Base-by-base conservation (phyloP, 2,797 vertebrate species). In the Sebastolobus altivelis region DNA sequence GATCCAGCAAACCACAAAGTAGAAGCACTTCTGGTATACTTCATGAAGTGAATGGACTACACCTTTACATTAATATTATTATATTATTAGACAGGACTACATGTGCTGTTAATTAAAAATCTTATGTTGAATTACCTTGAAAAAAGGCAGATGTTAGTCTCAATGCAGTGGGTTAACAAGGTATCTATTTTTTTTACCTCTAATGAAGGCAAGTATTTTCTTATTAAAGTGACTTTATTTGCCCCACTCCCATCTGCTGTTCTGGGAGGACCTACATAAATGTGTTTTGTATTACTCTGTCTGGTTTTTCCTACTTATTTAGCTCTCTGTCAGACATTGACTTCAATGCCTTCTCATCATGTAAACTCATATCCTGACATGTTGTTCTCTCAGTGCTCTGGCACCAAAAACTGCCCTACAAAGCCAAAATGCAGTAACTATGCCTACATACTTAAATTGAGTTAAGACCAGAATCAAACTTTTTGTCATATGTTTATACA, bases 1-100 rank as follows among this genome's bases (percentile, higher is more conserved):
- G 43, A 74, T 80, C 61, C 79, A 76, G n/a, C 71, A 85, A 84
- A 93, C 88, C 88, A 86, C 91, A 89, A 88, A 89, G 77, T 84
- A 85, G 80, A 83, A 61, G 67, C 72, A 56, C 66, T 77, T 83
- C 88, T 88, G 72, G 67, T 85, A 71, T 31, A 79, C 76, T 65
- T 84, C 67, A 79, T 83, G 49, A 69, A 55, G 52, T 79, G 72
- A 82, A 65, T 40, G 25, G 22, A 40, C 55, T 61, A 29, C 54
- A 71, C 52, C 66, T 83, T 75, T 76, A 78, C 65, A 52, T 75
- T 55, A 46, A 60, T 81, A 80, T 63, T 79, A 84, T 82, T 83
- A 54, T 76, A 63, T 80, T 71, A 85, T 81, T 80, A 73, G 55
- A 63, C 35, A 3, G 66, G 65, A 72, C 73, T 38, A 61, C 85